Base-by-base conservation (phyloP, 2,888 invertebrate species). In the Drosophila borealis region DNA sequence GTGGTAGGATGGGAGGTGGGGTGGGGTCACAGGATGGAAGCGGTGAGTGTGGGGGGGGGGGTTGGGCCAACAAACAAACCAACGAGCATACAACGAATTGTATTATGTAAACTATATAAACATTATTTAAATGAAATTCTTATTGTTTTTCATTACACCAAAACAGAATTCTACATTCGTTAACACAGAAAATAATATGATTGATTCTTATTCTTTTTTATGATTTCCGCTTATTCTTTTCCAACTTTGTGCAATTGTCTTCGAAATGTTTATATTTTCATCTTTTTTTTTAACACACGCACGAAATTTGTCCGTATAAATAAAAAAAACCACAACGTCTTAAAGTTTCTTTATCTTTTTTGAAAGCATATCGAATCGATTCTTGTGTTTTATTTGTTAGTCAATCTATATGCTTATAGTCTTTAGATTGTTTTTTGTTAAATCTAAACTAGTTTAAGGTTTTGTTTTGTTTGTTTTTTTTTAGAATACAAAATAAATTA, bases 111-210 rank as follows among this genome's bases (percentile, higher is more conserved):
- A 57, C n/a, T 46, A 64, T 29, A 57, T 39, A 49, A 64, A 57
- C 42, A 54, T 50, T 19, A 45, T 51, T 48, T 13, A 36, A 59
- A 50, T 55, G 37, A 42, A 61, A 55, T 56, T 67, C 17, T 53
- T 50, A 45, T 33, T 25, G 17, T 77, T 54, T 56, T 53, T 61
- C 10, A 57, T 42, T 69, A 92, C 92, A 92, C 92, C 92, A 92
- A 92, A 92, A 92, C 92, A 92, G 92, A 91, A 90, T 89, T 88
- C 81, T 81, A 81, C 83, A 73, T 77, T 81, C 67, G 73, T 70
- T 59, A 71, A 66, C 63, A 76, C 71, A 83, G 90, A 90, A 90
- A 90, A 90, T 90, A 90, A 90, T 89, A 90, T 74, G 57, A 55
- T 82, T 88, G 67, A 75, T 67, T 80, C 51, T 64, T 62, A 53